Percentiles rank a stretch among this genome's conserved stretches.
Conservation (phyloP, 2,888 invertebrate species). For the Harpalus rubripes region DNA sequence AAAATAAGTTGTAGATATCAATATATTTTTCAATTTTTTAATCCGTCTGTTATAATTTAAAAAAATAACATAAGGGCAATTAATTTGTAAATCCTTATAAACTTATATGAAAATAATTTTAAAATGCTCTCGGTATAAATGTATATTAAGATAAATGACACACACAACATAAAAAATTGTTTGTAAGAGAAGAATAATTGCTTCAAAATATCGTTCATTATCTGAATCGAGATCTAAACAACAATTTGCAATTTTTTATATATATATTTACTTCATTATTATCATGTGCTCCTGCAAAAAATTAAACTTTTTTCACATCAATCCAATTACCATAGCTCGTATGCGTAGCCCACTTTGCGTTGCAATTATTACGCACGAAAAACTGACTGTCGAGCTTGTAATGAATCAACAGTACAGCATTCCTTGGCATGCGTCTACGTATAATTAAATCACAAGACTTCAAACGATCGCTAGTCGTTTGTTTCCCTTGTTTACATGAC, state of each 20-base stretch:
- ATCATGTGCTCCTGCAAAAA: background rate
- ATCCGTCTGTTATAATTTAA: too few relatives aligned
- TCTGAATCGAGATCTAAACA: too few relatives aligned
- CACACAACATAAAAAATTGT: background rate
- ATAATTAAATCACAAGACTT: constrained; percentile 58
- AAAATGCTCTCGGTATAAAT: too few relatives aligned
- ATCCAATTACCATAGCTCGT: background rate
- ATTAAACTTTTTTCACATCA: background rate
- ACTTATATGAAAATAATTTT: too few relatives aligned
- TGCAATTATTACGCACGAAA: constrained; percentile 63
- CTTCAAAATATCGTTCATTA: too few relatives aligned
- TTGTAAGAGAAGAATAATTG: too few relatives aligned
- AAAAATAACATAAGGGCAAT: too few relatives aligned
- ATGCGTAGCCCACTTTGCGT: background rate
- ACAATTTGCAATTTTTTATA: background rate
- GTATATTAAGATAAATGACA: background rate
- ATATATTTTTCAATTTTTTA: too few relatives aligned
- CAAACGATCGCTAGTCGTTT: constrained; percentile 56
- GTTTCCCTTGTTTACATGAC: constrained; percentile 48
- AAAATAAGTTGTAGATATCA: too few relatives aligned
- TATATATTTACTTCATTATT: background rate
- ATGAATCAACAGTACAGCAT: constrained; percentile 46
- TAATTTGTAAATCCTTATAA: too few relatives aligned
- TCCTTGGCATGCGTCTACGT: constrained; percentile 34
- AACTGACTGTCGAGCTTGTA: constrained; percentile 40